A percentile compares a stretch with the other conserved stretches of the same genome.
phyloP scores from a whole-genome alignment of 2,888 invertebrate species.

The Chrysolina americana region DNA sequence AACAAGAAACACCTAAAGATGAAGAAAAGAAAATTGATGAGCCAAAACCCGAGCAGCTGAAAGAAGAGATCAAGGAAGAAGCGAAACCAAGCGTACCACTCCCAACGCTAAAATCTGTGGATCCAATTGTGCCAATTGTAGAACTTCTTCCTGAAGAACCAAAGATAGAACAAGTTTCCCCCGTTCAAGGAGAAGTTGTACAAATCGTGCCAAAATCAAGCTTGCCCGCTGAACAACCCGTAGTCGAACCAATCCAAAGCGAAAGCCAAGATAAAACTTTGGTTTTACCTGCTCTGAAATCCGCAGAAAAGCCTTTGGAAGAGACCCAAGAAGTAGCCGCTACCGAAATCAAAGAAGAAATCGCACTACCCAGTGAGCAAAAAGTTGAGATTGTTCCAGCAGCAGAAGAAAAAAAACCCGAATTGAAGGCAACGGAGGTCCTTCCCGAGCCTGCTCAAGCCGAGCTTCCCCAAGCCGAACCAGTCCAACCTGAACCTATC shows the following conservation, averaged over 20 bases:
- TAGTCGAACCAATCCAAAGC: slow-evolving; percentile 63
- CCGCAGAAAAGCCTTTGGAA: slow-evolving; percentile 54
- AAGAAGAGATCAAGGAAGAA: slow-evolving; percentile 42
- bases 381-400: slow-evolving; percentile 58
- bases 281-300: slow-evolving; percentile 64
- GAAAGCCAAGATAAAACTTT: slow-evolving; percentile 65
- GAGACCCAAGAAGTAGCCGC: slow-evolving; percentile 47
- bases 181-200: slow-evolving; percentile 16
- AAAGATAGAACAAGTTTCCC: slow-evolving; percentile 9
- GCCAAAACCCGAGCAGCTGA: slow-evolving; percentile 32
- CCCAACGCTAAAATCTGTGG: slow-evolving; percentile 44
- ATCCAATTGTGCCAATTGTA: slow-evolving; percentile 40
- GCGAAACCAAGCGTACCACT: slow-evolving; percentile 52
- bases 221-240: slow-evolving; percentile 57
- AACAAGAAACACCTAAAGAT: slow-evolving; percentile 30
- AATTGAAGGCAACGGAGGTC: slow-evolving; percentile 46
- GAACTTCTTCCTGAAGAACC: slow-evolving; percentile 44
- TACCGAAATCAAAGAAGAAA: slow-evolving; percentile 57
- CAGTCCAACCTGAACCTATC: background rate
- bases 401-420: slow-evolving; percentile 56
- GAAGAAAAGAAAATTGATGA: slow-evolving; percentile 37
- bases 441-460: slow-evolving; percentile 21
- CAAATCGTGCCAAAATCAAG: slow-evolving; percentile 29
- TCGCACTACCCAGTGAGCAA: slow-evolving; percentile 58
- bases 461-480: slow-evolving; percentile 4